Evolutionary conservation across 2,797 vertebrate genomes (phyloP).

Genomic region (Anas bahamensis): DNA sequence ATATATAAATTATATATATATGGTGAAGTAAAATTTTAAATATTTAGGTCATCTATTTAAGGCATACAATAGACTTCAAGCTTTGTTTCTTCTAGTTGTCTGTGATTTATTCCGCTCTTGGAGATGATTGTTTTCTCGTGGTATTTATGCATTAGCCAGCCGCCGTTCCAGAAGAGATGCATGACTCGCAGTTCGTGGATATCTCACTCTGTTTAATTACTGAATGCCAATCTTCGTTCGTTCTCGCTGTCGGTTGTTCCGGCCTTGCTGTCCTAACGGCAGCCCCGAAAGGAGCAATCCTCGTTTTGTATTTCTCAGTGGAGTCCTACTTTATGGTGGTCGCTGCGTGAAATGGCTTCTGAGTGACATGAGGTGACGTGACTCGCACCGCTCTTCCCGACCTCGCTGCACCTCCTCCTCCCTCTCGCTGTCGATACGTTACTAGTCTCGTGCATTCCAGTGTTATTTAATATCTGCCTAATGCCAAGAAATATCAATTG

Average conservation of each 20-base stretch:
- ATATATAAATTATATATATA: conserved; percentile 75
- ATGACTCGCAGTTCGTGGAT: conserved; percentile 73
- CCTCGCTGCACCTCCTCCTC: conserved; percentile 31
- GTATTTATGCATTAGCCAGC: conserved; percentile 75
- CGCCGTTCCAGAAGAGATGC: conserved; percentile 71
- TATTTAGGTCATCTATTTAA: conserved; percentile 79
- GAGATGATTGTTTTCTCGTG: conserved; percentile 70
- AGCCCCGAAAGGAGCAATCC: conserved; percentile 57
- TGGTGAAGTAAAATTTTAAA: conserved; percentile 76
- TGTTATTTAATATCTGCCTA: conserved; percentile 72
- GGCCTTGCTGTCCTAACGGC: conserved; percentile 73
- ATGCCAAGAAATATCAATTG: conserved; percentile 71
- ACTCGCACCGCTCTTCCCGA: conserved; percentile 42
- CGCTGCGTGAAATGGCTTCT: conserved; percentile 32
- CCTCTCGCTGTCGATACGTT: conserved; percentile 58
- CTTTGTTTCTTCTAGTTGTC: conserved; percentile 73
- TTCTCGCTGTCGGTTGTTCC: conserved; percentile 69
- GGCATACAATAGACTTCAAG: conserved; percentile 68
- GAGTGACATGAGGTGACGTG: conserved; percentile 21
- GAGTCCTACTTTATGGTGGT: conserved; percentile 44
- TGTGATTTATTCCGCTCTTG: conserved; percentile 66
- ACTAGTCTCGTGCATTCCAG: conserved; percentile 71
- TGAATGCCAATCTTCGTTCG: conserved; percentile 66
- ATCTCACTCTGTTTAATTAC: conserved; percentile 61
- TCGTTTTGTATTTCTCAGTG: conserved; percentile 57